A percentile compares a stretch with the other conserved stretches of the same genome.
These are phyloP conservation scores for Desmodus rotundus DNA, from an alignment of 2,113 vertebrate genomes.

Conservation along the genomic window DNA sequence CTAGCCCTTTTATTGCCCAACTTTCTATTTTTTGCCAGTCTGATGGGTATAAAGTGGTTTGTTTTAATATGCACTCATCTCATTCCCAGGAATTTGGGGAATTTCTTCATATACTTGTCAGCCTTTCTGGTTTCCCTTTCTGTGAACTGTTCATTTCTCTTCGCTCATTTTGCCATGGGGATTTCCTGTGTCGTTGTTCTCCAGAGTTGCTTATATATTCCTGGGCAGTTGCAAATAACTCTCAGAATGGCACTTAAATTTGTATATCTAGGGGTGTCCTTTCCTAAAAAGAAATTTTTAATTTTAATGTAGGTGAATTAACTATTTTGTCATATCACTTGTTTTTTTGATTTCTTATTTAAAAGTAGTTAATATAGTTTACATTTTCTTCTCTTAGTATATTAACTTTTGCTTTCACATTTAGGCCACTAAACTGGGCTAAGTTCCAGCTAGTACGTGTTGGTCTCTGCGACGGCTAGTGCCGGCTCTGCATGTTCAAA, in stretches of 20 bases:
- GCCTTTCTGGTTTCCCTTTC: background rate
- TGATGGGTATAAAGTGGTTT: background rate
- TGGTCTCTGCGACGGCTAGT: background rate
- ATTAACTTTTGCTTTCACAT: background rate
- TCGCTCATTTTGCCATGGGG: background rate
- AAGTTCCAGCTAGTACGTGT: background rate
- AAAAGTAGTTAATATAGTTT: slow-evolving; percentile 19
- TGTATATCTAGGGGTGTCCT: background rate
- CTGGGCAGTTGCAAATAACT: background rate
- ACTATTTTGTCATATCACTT: background rate
- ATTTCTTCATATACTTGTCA: background rate
- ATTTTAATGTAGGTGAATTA: slow-evolving; percentile 5
- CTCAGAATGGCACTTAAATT: background rate
- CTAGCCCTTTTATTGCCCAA: background rate
- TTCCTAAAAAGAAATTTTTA: background rate
- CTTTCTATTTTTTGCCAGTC: background rate
- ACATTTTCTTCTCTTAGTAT: background rate
- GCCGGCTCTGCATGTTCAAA: background rate
- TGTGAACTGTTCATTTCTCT: background rate
- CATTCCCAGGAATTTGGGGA: background rate
- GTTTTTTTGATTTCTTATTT: slow-evolving; percentile 39
- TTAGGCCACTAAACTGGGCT: background rate
- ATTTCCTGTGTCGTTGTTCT: background rate
- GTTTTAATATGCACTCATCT: background rate
- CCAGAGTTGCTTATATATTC: background rate